phyloP scores from a whole-genome alignment of 2,888 invertebrate genomes.

The Pimpla rufipes region DNA sequence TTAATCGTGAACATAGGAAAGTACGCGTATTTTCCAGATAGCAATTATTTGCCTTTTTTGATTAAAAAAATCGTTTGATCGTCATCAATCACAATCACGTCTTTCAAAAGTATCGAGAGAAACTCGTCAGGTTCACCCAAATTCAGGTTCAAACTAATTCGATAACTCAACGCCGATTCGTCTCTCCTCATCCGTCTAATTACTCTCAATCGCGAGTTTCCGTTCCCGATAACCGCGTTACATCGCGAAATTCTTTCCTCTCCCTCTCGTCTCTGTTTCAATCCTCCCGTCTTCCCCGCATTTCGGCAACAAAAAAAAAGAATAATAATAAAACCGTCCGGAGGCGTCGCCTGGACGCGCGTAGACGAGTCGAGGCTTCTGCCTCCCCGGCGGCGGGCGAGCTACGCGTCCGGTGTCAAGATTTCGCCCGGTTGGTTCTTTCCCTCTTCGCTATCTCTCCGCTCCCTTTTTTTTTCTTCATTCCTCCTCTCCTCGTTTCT shows the following conservation, averaged over 20 bases:
- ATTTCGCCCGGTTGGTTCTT: slow-evolving; percentile 59
- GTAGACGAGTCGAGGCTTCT: slow-evolving; percentile 30
- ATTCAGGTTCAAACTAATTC: neutral
- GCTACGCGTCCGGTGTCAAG: slow-evolving; percentile 66
- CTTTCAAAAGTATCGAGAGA: no score
- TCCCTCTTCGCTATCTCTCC: slow-evolving; percentile 43
- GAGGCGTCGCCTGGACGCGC: slow-evolving; percentile 47
- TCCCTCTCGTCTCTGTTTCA: neutral
- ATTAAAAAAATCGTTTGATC: no score
- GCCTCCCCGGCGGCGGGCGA: slow-evolving; percentile 27
- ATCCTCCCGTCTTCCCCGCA: slow-evolving; percentile 4
- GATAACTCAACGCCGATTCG: neutral
- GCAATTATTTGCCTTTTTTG: no score
- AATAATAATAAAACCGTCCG: no score
- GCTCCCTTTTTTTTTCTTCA: slow-evolving; percentile 22
- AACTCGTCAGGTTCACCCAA: no score
- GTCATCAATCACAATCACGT: no score
- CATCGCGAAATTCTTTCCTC: neutral
- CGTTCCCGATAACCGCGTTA: neutral
- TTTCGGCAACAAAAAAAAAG: slow-evolving; percentile 24
- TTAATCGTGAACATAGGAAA: no score
- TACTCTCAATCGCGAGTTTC: neutral
- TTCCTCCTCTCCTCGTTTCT: neutral
- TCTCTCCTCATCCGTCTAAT: neutral
- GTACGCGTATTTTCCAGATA: no score